Evolutionary conservation across 1,140 invertebrate genomes (phyloP).

Genomic region (Delia radicum): DNA sequence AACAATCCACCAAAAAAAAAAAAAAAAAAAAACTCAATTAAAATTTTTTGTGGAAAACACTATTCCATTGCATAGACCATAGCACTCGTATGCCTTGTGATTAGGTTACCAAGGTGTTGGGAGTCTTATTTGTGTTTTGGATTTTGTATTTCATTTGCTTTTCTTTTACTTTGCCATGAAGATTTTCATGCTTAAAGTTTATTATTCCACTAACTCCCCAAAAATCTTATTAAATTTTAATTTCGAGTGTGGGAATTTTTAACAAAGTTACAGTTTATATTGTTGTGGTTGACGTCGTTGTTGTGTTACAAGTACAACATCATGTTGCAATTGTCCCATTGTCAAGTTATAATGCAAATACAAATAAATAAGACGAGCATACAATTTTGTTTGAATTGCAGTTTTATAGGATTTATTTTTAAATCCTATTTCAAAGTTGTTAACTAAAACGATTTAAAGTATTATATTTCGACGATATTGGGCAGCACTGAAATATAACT

Average conservation of each 20-base stretch:
- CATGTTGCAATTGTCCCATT: background rate
- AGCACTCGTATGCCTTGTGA: background rate
- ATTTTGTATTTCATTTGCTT: background rate
- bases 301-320: background rate
- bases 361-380: no score
- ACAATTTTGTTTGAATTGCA: no score
- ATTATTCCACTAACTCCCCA: conserved; percentile 8
- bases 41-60: no score
- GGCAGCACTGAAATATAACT: no score
- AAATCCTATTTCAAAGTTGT: no score
- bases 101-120: conserved; percentile 17
- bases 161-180: background rate
- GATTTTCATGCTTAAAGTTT: background rate
- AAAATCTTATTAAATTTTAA: conserved; percentile 5
- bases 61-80: no score
- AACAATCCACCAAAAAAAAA: background rate
- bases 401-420: no score
- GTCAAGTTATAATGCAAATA: background rate
- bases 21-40: background rate
- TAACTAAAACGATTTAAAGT: no score
- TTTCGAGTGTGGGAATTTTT: background rate
- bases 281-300: background rate
- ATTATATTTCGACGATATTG: no score
- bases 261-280: background rate
- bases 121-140: background rate